phyloP scores from a whole-genome alignment of 2,113 vertebrate genomes.

The Channa maculata region DNA sequence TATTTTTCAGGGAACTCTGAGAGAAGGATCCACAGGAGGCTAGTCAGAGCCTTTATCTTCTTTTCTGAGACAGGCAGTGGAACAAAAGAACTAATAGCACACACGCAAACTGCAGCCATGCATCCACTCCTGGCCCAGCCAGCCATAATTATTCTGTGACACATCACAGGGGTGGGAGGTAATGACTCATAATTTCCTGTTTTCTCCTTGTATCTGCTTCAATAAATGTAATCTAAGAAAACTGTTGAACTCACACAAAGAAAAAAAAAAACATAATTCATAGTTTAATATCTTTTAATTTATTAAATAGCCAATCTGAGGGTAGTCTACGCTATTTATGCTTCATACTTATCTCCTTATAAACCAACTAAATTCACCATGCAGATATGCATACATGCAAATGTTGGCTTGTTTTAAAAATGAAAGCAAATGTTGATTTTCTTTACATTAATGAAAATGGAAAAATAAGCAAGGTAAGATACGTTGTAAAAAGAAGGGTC shows the following conservation, averaged over 20 bases:
- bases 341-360: too few relatives aligned
- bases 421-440: too few relatives aligned
- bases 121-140: conserved; percentile 18
- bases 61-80: conserved; percentile 10
- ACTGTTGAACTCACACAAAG: too few relatives aligned
- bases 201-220: background rate
- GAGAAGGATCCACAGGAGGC: background rate
- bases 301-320: too few relatives aligned
- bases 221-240: background rate
- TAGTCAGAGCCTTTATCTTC: conserved; percentile 14
- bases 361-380: too few relatives aligned
- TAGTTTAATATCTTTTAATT: background rate
- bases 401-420: too few relatives aligned
- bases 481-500: too few relatives aligned
- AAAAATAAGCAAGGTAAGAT: too few relatives aligned
- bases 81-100: conserved; percentile 46
- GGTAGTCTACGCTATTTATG: too few relatives aligned
- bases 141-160: conserved; percentile 46
- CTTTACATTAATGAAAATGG: too few relatives aligned
- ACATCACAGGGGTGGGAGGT: conserved; percentile 2
- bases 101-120: conserved; percentile 24
- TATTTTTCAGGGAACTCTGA: too few relatives aligned
- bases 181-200: conserved; percentile 5
- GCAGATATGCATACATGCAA: too few relatives aligned
- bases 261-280: background rate